These are phyloP conservation scores for Eulemur rubriventer DNA, from an alignment of 2,797 vertebrate species.

Conservation along the genomic window DNA sequence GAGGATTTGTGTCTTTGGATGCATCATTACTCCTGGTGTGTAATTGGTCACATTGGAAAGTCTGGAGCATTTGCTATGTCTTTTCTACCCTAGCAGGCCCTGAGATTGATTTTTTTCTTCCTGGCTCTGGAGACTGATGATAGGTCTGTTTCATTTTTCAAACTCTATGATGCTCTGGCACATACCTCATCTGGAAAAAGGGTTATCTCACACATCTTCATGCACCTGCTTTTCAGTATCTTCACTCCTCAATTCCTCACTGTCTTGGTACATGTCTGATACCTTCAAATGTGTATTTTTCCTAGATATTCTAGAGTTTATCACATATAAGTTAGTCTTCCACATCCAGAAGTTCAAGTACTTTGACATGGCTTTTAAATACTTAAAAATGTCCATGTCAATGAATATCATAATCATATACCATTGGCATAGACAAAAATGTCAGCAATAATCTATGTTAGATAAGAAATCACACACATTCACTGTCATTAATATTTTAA, in stretches of 20 bases:
- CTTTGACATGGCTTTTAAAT: not conserved
- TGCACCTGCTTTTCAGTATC: not conserved
- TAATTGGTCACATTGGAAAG: not conserved
- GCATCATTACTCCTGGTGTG: not conserved
- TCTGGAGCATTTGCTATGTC: not conserved
- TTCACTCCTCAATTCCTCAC: not conserved
- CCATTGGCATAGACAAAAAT: not conserved
- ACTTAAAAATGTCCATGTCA: not conserved
- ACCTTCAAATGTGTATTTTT: not conserved
- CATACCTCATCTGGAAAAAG: not conserved
- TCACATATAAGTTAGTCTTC: not conserved
- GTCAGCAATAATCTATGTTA: not conserved
- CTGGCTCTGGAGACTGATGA: slow-evolving; percentile 22
- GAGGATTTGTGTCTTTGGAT: not conserved
- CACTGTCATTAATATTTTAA: not conserved
- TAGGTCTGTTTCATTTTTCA: not conserved
- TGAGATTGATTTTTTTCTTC: not conserved
- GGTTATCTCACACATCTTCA: not conserved
- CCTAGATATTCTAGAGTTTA: not conserved
- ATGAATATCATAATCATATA: not conserved
- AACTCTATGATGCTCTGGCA: not conserved
- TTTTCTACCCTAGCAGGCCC: not conserved
- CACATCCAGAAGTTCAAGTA: not conserved
- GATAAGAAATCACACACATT: not conserved
- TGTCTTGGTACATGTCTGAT: not conserved